Evolutionary conservation across 2,797 vertebrate genomes (phyloP).

Genomic region (Crotalus adamanteus): DNA sequence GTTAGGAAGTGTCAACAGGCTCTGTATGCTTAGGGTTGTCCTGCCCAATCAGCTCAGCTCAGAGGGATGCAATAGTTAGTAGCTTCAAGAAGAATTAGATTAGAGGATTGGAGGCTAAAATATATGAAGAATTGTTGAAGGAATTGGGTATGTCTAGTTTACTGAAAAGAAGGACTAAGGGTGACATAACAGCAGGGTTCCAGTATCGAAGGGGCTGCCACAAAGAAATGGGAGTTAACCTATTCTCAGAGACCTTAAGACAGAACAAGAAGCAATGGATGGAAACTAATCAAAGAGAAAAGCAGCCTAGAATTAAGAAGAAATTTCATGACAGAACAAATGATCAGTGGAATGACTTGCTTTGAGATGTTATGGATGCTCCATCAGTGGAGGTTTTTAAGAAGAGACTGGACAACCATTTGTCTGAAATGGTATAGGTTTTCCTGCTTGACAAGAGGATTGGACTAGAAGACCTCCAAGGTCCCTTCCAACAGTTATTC

Average conservation of each 20-base stretch:
- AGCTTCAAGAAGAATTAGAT: background rate
- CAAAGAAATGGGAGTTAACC: background rate
- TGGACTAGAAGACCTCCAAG: too few species aligned
- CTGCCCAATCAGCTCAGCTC: background rate
- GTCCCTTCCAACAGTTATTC: too few species aligned
- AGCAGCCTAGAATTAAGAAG: background rate
- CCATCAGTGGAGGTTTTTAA: background rate
- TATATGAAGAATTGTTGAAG: background rate
- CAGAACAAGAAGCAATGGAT: background rate
- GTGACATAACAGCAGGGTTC: background rate
- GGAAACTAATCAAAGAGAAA: background rate
- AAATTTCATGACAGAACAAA: background rate
- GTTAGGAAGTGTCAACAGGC: background rate
- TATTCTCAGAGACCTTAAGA: background rate
- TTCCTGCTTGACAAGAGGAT: too few species aligned
- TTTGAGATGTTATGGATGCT: background rate
- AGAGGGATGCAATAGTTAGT: background rate
- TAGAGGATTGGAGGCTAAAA: too few species aligned
- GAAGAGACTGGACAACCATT: background rate
- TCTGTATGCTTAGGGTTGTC: background rate
- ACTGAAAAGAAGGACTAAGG: background rate
- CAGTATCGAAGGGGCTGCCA: background rate
- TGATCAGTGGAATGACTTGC: too few species aligned
- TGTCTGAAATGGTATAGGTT: background rate
- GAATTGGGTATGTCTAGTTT: background rate